Percentiles rank a stretch among this genome's conserved stretches.
Evolutionary conservation across 2,888 invertebrate species (phyloP).

Genomic region (Brenthis hecate): DNA sequence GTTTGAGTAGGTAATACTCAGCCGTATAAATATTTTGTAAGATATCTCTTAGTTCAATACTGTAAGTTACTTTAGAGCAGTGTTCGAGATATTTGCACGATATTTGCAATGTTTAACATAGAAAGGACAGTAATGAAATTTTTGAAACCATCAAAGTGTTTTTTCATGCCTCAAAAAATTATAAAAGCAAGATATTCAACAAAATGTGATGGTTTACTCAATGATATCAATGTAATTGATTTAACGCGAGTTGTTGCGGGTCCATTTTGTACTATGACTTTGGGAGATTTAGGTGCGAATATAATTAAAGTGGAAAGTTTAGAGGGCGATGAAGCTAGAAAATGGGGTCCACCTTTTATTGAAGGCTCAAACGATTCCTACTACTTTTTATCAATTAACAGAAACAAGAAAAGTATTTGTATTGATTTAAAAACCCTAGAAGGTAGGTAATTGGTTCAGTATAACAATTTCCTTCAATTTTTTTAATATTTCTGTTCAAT

Average conservation of each 20-base stretch:
- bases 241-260: slow-evolving; percentile 95
- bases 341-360: slow-evolving; percentile 96
- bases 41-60: slow-evolving; percentile 15
- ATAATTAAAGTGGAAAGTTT: slow-evolving; percentile 96
- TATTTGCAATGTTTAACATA: slow-evolving; percentile 32
- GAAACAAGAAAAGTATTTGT: slow-evolving; percentile 96
- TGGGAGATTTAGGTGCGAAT: slow-evolving; percentile 96
- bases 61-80: neutral
- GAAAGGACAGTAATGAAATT: slow-evolving; percentile 31
- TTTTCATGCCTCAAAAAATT: slow-evolving; percentile 26
- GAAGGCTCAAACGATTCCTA: slow-evolving; percentile 85
- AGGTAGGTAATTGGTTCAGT: slow-evolving; percentile 68
- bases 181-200: slow-evolving; percentile 36
- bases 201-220: slow-evolving; percentile 80
- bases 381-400: slow-evolving; percentile 94
- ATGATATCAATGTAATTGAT: slow-evolving; percentile 89
- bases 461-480: no score
- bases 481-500: no score
- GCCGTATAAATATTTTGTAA: slow-evolving; percentile 28
- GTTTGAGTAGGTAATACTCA: slow-evolving; percentile 55
- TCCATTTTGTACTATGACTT: slow-evolving; percentile 96
- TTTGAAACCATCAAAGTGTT: slow-evolving; percentile 24
- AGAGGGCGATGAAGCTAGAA: slow-evolving; percentile 91
- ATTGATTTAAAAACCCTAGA: slow-evolving; percentile 89
- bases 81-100: slow-evolving; percentile 10